A percentile compares a stretch with the other conserved stretches of the same genome.
phyloP scores from a whole-genome alignment of 2,113 vertebrate species.

The Zingel zingel region DNA sequence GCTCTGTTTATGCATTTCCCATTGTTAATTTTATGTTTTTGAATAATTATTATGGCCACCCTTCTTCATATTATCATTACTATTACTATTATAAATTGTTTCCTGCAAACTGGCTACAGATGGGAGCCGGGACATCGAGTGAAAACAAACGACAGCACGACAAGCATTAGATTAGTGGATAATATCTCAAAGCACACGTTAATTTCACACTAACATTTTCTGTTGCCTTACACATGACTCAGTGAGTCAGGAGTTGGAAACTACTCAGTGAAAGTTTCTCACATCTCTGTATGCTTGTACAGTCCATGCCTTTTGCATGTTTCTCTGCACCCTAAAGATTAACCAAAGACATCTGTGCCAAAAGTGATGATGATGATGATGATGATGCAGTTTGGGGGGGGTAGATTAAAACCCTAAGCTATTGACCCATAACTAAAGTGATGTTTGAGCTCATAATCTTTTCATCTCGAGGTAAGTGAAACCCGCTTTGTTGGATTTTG shows the following conservation, averaged over 20 bases:
- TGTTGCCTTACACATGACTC: slow-evolving; percentile 50
- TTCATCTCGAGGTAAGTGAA: slow-evolving; percentile 70
- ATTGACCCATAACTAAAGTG: slow-evolving; percentile 78
- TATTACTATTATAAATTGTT: neutral
- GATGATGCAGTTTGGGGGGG: slow-evolving; percentile 50
- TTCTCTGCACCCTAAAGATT: slow-evolving; percentile 44
- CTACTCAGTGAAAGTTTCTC: slow-evolving; percentile 23
- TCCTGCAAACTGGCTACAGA: slow-evolving; percentile 38
- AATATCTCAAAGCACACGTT: slow-evolving; percentile 31
- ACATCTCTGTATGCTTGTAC: neutral
- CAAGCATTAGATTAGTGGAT: slow-evolving; percentile 23
- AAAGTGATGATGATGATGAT: slow-evolving; percentile 33
- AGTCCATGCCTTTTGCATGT: neutral
- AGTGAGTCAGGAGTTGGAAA: slow-evolving; percentile 17
- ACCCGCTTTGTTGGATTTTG: slow-evolving; percentile 69
- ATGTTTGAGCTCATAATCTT: slow-evolving; percentile 77
- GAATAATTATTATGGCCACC: neutral
- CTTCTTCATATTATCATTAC: neutral
- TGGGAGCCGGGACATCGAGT: slow-evolving; percentile 26
- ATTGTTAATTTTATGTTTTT: slow-evolving; percentile 19
- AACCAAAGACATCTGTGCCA: slow-evolving; percentile 55
- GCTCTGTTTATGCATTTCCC: neutral
- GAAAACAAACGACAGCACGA: slow-evolving; percentile 32
- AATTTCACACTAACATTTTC: slow-evolving; percentile 49
- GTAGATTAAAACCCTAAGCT: slow-evolving; percentile 69